Conservation (phyloP, 2,888 invertebrate genomes). For the Morinoia aosen region DNA sequence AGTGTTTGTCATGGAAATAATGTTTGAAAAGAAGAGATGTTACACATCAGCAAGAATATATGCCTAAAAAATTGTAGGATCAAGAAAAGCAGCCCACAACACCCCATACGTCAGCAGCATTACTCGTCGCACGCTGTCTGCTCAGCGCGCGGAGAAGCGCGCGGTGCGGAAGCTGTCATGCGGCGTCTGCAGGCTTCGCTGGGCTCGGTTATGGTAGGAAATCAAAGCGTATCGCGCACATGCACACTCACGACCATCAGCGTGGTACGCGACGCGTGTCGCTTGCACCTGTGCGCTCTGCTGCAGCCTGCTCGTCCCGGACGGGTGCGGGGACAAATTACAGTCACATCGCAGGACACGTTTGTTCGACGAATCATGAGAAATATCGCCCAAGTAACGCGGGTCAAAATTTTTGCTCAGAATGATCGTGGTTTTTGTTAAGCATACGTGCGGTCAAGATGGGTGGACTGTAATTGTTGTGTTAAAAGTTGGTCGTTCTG, state of each 20-base stretch:
- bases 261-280: slow-evolving; percentile 45
- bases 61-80: no score
- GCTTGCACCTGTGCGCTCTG: background rate
- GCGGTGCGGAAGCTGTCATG: slow-evolving; percentile 25
- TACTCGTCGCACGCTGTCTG: background rate
- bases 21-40: no score
- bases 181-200: slow-evolving; percentile 23
- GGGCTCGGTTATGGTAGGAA: slow-evolving; percentile 38
- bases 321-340: background rate
- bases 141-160: background rate
- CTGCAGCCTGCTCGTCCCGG: background rate
- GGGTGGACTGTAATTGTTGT: background rate
- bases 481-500: background rate
- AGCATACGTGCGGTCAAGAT: background rate
- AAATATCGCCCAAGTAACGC: background rate
- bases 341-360: background rate
- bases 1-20: no score
- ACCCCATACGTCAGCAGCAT: background rate
- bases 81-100: no score
- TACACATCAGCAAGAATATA: no score
- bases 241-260: slow-evolving; percentile 23
- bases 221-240: slow-evolving; percentile 50
- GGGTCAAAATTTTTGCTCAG: background rate
- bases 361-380: background rate
- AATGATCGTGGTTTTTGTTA: background rate